Evolutionary conservation across 2,797 vertebrate species (phyloP), one percentile per base, ranked within the genome.

Genomic region (Pseudochromis fuscus): DNA sequence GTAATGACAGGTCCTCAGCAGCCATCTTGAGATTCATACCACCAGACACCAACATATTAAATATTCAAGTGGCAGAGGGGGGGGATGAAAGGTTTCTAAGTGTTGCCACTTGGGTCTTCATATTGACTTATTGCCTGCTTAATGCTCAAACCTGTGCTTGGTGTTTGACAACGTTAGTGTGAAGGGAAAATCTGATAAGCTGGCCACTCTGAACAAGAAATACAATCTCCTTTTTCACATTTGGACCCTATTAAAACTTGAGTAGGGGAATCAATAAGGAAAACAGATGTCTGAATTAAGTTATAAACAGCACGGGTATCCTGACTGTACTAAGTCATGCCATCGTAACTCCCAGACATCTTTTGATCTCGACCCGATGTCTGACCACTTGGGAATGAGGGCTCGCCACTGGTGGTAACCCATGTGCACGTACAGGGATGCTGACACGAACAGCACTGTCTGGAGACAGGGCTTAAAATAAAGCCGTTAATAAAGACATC

Each of bases 11-110:
- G 62, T 66, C 73, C 51, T 82, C 72, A 53, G 63, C 72, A 38
- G 80, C 84, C 83, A 80, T 87, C 78, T 87, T 86, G 63, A 67
- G 77, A 77, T 67, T 86, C 53, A 81, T 66, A 87, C 81, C 79
- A 84, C 82, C 72, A 87, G 85, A 89, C 87, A 70, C 66, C 58
- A 45, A 44, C 55, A 42, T 78, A 81, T 87, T 83, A 89, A 88
- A 91, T 88, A 87, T 89, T 88, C 67, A 90, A 75, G 63, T 67
- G 55, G 64, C 68, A 58, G 42, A 61, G 35, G 53, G 28, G 65
- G 66, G 23, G 70, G 66, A 40, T 72, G 66, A 78, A 85, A 90
- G 82, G 51, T 82, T 81, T 82, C 65, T 77, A 83, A 83, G 86
- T 86, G 84, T 85, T 86, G 57, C 75, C 69, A 67, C 79, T 90